phyloP scores from a whole-genome alignment of 1,140 invertebrate genomes.

The Drosophila nikananu region DNA sequence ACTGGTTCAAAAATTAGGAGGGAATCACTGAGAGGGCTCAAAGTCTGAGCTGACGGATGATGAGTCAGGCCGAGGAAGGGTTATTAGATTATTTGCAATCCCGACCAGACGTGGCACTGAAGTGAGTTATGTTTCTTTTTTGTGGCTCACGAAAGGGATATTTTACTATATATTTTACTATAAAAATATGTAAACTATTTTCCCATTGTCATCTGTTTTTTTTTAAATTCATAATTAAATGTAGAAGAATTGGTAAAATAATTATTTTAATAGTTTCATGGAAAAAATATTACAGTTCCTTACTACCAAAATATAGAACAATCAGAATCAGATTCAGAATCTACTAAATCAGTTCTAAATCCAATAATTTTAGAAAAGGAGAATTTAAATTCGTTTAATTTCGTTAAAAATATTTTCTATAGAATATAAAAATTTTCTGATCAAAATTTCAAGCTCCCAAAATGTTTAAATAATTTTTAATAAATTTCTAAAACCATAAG shows the following conservation, averaged over 20 bases:
- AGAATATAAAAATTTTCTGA: neutral
- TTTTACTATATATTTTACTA: rapidly evolving
- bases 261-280: neutral
- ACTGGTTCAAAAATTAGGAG: constrained; percentile 10
- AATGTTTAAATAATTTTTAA: no score
- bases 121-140: neutral
- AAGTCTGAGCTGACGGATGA: constrained; percentile 7
- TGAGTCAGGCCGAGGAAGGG: constrained; percentile 28
- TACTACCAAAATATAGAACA: neutral
- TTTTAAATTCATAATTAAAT: neutral
- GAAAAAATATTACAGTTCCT: neutral
- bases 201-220: rapidly evolving
- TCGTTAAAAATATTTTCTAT: neutral
- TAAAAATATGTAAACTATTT: neutral
- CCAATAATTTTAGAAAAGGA: neutral
- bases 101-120: neutral
- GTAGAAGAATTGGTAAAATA: neutral
- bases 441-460: neutral
- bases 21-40: constrained; percentile 1
- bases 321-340: neutral
- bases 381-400: neutral
- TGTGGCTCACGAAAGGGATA: neutral
- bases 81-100: neutral
- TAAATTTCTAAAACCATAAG: no score
- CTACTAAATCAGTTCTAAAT: neutral